These are phyloP conservation scores for Aramus guarauna DNA, from an alignment of 2,113 vertebrate species.

Conservation along the genomic window DNA sequence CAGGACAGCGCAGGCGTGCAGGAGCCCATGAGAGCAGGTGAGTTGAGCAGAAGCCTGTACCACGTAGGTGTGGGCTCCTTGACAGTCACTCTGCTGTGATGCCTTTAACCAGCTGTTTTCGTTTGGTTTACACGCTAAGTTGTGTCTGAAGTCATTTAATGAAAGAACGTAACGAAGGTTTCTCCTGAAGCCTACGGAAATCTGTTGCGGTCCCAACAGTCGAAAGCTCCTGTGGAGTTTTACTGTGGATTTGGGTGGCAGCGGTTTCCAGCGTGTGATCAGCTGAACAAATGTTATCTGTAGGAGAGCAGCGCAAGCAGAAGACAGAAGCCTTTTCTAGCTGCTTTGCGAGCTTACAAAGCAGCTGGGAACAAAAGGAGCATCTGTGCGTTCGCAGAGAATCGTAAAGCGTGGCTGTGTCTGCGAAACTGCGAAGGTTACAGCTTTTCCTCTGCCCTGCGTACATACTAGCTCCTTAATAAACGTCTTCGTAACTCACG, in stretches of 20 bases:
- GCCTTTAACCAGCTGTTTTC: background rate
- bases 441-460: background rate
- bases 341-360: background rate
- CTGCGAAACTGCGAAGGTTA: background rate
- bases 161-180: background rate
- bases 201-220: too few relatives aligned
- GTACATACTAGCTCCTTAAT: background rate
- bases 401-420: rapidly evolving
- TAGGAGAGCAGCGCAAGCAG: background rate
- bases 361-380: background rate
- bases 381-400: background rate
- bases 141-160: background rate
- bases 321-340: background rate
- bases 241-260: background rate
- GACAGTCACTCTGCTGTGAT: background rate
- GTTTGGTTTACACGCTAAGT: background rate
- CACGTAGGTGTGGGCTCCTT: background rate
- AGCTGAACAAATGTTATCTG: background rate
- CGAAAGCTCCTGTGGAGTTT: background rate
- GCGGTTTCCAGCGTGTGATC: background rate
- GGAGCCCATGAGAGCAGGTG: constrained; percentile 80
- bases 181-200: background rate
- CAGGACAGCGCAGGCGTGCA: constrained; percentile 66
- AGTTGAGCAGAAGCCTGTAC: background rate
- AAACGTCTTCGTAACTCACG: background rate